phyloP scores from a whole-genome alignment of 2,113 vertebrate species.

The Chaetorhynchus papuensis region DNA sequence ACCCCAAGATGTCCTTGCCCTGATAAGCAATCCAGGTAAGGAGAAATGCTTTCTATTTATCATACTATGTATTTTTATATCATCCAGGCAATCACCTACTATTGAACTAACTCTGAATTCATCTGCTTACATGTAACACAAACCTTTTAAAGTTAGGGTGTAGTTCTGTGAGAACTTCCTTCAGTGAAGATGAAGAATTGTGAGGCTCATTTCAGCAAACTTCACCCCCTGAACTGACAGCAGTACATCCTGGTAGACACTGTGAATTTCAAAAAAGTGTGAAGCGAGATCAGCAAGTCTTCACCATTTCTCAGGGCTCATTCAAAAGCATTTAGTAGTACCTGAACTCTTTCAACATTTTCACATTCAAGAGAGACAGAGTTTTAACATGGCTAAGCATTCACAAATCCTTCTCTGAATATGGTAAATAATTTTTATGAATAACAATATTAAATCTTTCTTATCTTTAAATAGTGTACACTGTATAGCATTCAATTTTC shows the following conservation, averaged over 20 bases:
- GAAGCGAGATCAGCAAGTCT: not conserved
- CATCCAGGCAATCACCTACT: not conserved
- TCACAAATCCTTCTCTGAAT: not conserved
- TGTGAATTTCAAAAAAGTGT: not conserved
- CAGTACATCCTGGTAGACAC: not conserved
- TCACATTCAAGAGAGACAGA: not conserved
- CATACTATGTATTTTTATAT: not conserved
- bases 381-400: not conserved
- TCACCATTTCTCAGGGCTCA: not conserved
- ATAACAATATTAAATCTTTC: not conserved
- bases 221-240: not conserved
- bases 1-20: not conserved
- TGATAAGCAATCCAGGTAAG: not conserved
- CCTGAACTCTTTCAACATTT: not conserved
- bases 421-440: not conserved
- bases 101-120: not conserved
- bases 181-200: not conserved
- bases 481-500: not conserved
- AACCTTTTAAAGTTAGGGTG: not conserved
- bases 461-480: not conserved
- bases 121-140: not conserved
- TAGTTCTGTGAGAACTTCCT: not conserved
- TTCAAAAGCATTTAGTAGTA: not conserved
- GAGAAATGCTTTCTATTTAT: not conserved
- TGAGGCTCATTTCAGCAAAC: not conserved